Evolutionary conservation across 2,797 vertebrate species (phyloP), one percentile per base, ranked within the genome.

Genomic region (Pyrocephalus nanus): DNA sequence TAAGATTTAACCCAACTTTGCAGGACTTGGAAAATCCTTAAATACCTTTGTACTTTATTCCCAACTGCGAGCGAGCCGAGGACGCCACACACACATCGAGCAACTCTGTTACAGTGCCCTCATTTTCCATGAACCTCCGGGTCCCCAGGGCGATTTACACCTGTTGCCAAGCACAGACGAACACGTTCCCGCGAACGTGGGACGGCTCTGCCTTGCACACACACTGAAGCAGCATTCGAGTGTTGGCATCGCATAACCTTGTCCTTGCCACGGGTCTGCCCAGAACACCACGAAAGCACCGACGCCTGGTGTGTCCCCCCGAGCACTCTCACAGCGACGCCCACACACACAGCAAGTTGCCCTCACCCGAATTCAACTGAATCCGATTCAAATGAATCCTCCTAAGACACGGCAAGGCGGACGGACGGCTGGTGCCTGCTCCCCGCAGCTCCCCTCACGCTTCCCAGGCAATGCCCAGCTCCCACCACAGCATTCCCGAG

Each of bases 311-410:
- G 51, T 53, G 45, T 45, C 11, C 7, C 22, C 50, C 50, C 50
- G 23, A 23, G 45, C 26, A 1, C 30, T 4, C 65, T 3, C 4
- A 13, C 9, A 15, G 30, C 53, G 8, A 10, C 79, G 53, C 1
- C 50, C 58, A 0, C 51, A 0, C 51, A 0, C 11, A 1, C 11
- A 0, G 6, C 18, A 2, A 36, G 5, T 0, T 0, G 7, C 12
- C 3, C 8, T 6, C 61, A 13, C 51, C 34, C 47, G 18, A 66
- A 66, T 23, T 15, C n/a, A 11, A 15, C 14, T 22, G n/a, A 15
- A 34, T 11, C 55, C 55, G 9, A 4, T 9, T 4, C 61, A 8
- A 32, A 25, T 23, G 34, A 60, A 75, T 11, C 9, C 47, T n/a
- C 34, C 75, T 0, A 1, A 5, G 3, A 0, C 19, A 0, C 1